These are phyloP conservation scores for Nesoenas mayeri DNA, from an alignment of 2,113 vertebrate species.

Conservation along the genomic window DNA sequence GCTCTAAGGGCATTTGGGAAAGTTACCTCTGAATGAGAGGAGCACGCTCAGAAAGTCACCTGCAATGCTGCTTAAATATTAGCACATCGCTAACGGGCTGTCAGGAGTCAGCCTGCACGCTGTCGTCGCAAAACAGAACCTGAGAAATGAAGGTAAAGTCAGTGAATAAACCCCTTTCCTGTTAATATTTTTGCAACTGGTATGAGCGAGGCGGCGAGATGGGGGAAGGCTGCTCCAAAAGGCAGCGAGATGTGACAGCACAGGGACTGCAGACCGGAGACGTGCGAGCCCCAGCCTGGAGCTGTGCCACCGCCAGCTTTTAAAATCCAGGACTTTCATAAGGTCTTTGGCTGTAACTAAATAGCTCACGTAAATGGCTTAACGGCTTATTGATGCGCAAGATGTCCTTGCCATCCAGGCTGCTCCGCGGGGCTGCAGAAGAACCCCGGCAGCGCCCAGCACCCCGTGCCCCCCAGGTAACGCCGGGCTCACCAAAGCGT, in stretches of 20 bases:
- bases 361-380: constrained; percentile 38
- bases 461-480: background rate
- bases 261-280: constrained; percentile 25
- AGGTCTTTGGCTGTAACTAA: background rate
- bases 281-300: background rate
- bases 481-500: background rate
- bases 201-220: accelerated
- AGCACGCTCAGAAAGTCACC: background rate
- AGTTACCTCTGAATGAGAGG: background rate
- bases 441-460: background rate
- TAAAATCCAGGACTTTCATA: background rate
- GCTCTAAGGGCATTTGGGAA: background rate
- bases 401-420: background rate
- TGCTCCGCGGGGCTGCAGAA: background rate
- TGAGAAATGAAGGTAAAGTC: background rate
- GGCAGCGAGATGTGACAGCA: background rate
- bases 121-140: background rate
- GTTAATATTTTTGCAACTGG: background rate
- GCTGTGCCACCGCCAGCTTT: background rate
- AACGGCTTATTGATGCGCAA: background rate
- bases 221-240: background rate
- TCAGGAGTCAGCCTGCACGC: background rate
- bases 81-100: background rate
- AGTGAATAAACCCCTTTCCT: background rate
- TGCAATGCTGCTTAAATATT: background rate